Evolutionary conservation across 2,888 invertebrate species (phyloP).

Genomic region (Hecatera dysodea): DNA sequence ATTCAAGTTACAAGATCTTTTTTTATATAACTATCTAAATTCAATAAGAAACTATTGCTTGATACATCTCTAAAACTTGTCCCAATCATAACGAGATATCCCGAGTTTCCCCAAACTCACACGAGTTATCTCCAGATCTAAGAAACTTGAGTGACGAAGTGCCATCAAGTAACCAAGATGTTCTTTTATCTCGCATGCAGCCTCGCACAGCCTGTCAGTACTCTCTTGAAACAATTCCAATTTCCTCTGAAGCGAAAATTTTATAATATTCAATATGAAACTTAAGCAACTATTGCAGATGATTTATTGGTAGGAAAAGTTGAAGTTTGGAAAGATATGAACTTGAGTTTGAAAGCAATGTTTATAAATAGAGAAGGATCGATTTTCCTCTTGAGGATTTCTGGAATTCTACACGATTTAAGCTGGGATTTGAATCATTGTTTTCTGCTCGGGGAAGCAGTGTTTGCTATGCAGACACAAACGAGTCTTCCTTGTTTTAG

Average conservation of each 20-base stretch:
- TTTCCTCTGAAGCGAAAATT: constrained; percentile 61
- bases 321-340: constrained; percentile 12
- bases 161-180: constrained; percentile 47
- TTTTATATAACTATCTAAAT: too few relatives aligned
- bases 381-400: background rate
- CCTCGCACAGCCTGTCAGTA: constrained; percentile 47
- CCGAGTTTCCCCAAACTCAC: background rate
- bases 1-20: too few relatives aligned
- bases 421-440: background rate
- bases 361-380: constrained; percentile 4
- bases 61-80: background rate
- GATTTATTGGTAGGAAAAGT: constrained; percentile 47
- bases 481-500: background rate
- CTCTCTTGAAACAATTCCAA: constrained; percentile 65
- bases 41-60: background rate
- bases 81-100: background rate
- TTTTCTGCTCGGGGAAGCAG: background rate
- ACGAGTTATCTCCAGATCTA: constrained; percentile 1
- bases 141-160: constrained; percentile 50
- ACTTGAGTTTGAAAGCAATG: constrained; percentile 6
- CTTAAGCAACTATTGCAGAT: constrained; percentile 50
- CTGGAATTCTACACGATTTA: background rate
- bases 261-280: constrained; percentile 63
- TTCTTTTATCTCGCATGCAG: constrained; percentile 61
- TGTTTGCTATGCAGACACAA: background rate